Conservation (phyloP, 2,113 vertebrate genomes). For the Gila orcuttii region DNA sequence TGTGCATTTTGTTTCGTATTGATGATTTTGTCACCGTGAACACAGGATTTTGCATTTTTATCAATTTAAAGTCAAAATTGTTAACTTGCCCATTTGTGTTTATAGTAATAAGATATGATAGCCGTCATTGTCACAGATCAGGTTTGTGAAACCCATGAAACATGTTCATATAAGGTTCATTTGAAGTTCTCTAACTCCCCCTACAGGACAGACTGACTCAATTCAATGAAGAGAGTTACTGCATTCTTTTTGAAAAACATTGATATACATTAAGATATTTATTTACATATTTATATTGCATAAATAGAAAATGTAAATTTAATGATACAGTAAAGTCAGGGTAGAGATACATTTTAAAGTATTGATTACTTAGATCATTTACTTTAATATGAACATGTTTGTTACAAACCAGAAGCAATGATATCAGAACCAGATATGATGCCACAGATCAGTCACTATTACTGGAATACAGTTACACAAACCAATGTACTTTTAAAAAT, state of each 20-base stretch:
- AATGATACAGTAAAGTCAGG: not conserved
- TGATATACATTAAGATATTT: no score
- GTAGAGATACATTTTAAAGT: not conserved
- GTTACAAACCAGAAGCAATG: not conserved
- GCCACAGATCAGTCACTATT: not conserved
- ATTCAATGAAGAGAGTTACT: not conserved
- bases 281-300: no score
- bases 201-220: not conserved
- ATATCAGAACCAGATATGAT: not conserved
- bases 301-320: not conserved
- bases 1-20: not conserved
- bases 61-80: not conserved
- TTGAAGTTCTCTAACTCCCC: not conserved
- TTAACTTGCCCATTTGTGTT: not conserved
- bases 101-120: not conserved
- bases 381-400: not conserved
- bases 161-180: not conserved
- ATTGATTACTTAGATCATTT: not conserved
- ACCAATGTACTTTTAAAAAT: not conserved
- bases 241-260: not conserved
- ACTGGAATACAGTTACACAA: not conserved
- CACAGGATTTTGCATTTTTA: not conserved
- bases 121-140: not conserved
- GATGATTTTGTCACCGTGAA: not conserved
- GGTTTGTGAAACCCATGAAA: not conserved